Base-by-base conservation (phyloP, 2,888 invertebrate species). In the Nephrocerus scutellatus region DNA sequence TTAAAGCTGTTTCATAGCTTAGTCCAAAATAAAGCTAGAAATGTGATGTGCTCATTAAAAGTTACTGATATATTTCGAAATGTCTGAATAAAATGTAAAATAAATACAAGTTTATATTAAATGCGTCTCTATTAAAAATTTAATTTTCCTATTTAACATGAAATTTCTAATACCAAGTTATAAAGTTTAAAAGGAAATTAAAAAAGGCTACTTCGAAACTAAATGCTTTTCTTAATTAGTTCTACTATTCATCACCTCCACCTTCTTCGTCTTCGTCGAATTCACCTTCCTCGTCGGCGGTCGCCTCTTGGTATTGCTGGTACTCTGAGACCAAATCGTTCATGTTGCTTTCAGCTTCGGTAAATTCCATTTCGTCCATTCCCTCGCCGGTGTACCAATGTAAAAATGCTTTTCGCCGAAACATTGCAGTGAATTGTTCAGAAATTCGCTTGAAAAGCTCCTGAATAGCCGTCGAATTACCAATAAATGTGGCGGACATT, bases 361-460 rank as follows among this genome's bases (percentile, higher is more conserved):
- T 91, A 77, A 91, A 92, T 72, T 91, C 91, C 90, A 92, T 89
- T 72, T 91, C 90, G 70, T 92, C 91, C 91, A 92, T 91, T 55
- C 92, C 92, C 71, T 91, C 92, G 50, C 89, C 93, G 19, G 89
- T 93, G 76, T 93, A 93, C 93, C 93, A 93, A 79, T 93, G 92
- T 70, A 93, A 78, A 82, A 93, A 93, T 71, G 93, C 93, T 74
- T 91, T 93, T 62, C 93, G 80, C 63, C 93, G 80, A 79, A 93
- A 92, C 92, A 93, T 92, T 62, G 91, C 91, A 13, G 87, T 85
- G 70, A 89, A 90, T 71, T 91, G 90, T 64, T 91, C 90, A 5
- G 85, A 84, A 63, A 90, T 86, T 56, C 88, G 76, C 70, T 90
- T 90, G 76, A 91, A 91, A 60, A 92, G 71, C 70, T 91, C 90